Evolutionary conservation across 2,888 invertebrate species (phyloP), one percentile per base, ranked within the genome.

Genomic region (Epiblema foenella): DNA sequence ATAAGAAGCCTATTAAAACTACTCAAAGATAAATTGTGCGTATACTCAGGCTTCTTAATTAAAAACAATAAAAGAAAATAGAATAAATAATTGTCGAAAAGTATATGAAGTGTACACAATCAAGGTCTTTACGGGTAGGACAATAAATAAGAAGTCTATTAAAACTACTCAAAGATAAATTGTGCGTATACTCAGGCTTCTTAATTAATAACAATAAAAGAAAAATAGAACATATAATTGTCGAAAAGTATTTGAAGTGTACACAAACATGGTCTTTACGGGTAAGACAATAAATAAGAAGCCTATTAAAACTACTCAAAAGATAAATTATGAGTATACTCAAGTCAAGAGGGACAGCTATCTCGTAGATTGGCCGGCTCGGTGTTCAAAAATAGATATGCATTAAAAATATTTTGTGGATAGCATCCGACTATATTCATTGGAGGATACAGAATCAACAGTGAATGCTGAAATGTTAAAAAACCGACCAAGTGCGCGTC

Each of bases 351-450:
- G 1, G 42, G 42, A 42, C 15, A 42, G 33, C 42, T n/a, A 46
- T 46, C 46, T 5, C 42, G 11, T 39, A 39, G 15, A 12, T 0
- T 42, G 15, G 5, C 15, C 42, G 5, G 12, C 15, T 15, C 42
- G 5, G 42, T 15, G 12, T 5, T 11, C 42, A 15, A 42, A 42
- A 46, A n/a, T 46, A 46, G n/a, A 46, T n/a, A n/a, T 46, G 46
- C 46, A 46, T 46, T 46, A 46, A 39, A 39, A 46, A n/a, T 46
- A n/a, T n/a, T 46, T 12, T n/a, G n/a, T 46, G 46, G 46, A 46
- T 46, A 15, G n/a, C n/a, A n/a, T n/a, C 46, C n/a, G 46, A 46
- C 15, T n/a, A 46, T 8, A n/a, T 46, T n/a, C 5, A 42, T 5
- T n/a, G 12, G 15, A 42, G 15, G 4, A 39, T 39, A 4, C 4